These are phyloP conservation scores for Phaethornis superciliosus DNA, from an alignment of 2,113 vertebrate species.

Conservation along the genomic window DNA sequence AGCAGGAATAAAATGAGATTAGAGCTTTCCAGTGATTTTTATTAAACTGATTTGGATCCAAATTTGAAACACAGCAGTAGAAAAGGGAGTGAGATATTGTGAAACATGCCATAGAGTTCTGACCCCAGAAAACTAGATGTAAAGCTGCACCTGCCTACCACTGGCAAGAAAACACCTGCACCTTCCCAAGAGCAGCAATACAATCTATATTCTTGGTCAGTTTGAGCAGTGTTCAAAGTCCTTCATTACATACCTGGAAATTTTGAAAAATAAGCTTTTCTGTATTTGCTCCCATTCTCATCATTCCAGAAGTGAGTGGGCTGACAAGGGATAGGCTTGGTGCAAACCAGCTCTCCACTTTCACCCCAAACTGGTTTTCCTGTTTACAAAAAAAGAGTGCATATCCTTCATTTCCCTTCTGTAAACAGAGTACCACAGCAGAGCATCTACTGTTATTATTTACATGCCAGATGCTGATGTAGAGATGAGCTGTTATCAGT, in stretches of 20 bases:
- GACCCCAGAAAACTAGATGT: neutral
- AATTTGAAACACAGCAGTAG: neutral
- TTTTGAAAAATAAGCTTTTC: conserved; percentile 93
- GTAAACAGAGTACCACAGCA: neutral
- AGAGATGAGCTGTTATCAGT: neutral
- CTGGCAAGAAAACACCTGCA: neutral
- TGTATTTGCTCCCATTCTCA: conserved; percentile 91
- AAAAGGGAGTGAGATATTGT: neutral
- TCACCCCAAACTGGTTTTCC: conserved; percentile 92
- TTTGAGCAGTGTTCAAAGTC: neutral
- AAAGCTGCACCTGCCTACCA: neutral
- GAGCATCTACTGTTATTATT: neutral
- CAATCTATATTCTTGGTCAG: neutral
- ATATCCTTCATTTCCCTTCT: neutral
- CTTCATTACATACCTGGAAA: conserved; percentile 81
- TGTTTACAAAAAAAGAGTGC: conserved; percentile 9
- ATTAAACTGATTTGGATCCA: neutral
- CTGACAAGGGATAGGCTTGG: conserved; percentile 92
- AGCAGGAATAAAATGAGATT: neutral
- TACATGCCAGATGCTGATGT: neutral
- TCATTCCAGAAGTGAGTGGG: conserved; percentile 98
- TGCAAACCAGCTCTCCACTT: conserved; percentile 95
- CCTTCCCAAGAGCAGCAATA: neutral
- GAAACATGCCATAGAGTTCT: neutral
- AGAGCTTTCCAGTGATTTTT: neutral